Percentiles rank a stretch among this genome's conserved stretches.
Conservation (phyloP, 35 echinoderm and acorn worm species). For the Hemicentrotus pulcherrimus region DNA sequence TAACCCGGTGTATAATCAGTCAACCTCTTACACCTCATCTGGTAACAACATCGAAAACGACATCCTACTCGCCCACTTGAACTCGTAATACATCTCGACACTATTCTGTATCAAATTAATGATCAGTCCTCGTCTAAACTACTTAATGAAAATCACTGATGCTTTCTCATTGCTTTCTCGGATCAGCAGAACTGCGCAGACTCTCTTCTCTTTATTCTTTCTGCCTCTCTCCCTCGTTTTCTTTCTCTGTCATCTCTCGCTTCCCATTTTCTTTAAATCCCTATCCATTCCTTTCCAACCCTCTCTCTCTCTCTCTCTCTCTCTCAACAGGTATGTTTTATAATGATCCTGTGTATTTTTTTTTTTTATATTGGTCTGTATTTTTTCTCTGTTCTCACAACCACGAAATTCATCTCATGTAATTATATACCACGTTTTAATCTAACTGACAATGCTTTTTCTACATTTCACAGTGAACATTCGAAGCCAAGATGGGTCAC, state of each 20-base stretch:
- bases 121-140: neutral
- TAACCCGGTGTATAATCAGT: no score
- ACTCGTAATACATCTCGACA: neutral
- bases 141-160: neutral
- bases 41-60: neutral
- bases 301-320: no score
- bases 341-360: no score
- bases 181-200: neutral
- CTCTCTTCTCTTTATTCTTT: neutral
- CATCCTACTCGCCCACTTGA: neutral
- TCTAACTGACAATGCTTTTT: neutral
- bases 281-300: no score
- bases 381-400: neutral
- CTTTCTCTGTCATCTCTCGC: no score
- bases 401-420: neutral
- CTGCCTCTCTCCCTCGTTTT: neutral
- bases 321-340: no score
- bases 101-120: neutral
- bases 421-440: neutral
- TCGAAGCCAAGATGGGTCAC: slow-evolving; percentile 29
- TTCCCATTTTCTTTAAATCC: no score
- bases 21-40: neutral
- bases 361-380: neutral
- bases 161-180: neutral
- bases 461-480: neutral